Base-by-base conservation (phyloP, 2,113 vertebrate species). In the Nanorana parkeri region DNA sequence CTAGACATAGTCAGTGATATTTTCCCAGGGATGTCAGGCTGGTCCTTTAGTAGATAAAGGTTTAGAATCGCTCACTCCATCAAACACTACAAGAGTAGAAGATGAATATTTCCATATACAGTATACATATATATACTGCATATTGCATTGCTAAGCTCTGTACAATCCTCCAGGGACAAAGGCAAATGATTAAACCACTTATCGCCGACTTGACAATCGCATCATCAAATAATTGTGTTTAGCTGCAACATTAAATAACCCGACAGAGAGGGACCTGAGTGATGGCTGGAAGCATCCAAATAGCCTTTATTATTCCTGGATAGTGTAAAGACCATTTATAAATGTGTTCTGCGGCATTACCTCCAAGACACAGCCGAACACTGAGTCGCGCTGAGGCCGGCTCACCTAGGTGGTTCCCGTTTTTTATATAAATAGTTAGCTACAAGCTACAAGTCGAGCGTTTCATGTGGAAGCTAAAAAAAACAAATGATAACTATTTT, bases 131-230 rank as follows among this genome's bases (percentile, higher is more conserved):
- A 55, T 28, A 72, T 51, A 72, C 55, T 72, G n/a, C n/a, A n/a
- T 54, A 24, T 47, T 55, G 47, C 69, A 72, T 52, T 41, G 24
- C 52, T 72, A 23, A 26, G 51, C 26, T n/a, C n/a, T 2, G 19
- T 21, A 29, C 24, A 6, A 52, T 85, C 80, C 90, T 84, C 73
- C 79, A 86, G 88, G 87, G 32, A 80, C 87, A 83, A 36, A 87
- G 87, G 87, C 84, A 89, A 86, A 89, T 89, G 60, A 87, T 80
- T 85, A 86, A 86, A 85, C 76, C 17, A 26, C 51, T 73, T 73
- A 73, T 56, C 51, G 54, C 54, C 20, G 20, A 67, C 29, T 58
- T 73, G 52, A 73, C 52, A 73, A 73, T 73, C 69, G 19, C 28
- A 55, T 28, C 47, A 72, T 72, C 8, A 68, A 51, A 21, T 23